Evolutionary conservation across 2,888 invertebrate species (phyloP).

Genomic region (Aleiodes testaceus): DNA sequence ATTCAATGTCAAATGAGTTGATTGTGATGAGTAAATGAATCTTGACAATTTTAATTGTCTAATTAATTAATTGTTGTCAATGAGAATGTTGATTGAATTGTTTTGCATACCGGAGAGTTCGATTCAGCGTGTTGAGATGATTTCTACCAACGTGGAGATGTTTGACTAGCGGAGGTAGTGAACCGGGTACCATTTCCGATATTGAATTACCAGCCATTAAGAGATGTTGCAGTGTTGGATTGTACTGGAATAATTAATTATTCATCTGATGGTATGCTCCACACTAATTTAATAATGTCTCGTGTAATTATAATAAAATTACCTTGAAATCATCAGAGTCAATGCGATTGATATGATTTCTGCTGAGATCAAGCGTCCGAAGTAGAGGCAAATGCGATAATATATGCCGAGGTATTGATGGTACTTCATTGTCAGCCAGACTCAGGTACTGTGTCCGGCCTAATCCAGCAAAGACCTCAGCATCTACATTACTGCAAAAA

Average conservation of each 20-base stretch:
- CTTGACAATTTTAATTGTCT: conserved; percentile 10
- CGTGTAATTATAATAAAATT: conserved; percentile 47
- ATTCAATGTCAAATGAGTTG: background rate
- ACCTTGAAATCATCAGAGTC: conserved; percentile 85
- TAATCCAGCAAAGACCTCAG: conserved; percentile 84
- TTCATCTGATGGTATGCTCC: background rate
- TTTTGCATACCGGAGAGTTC: conserved; percentile 78
- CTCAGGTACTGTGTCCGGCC: conserved; percentile 84
- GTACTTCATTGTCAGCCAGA: conserved; percentile 85
- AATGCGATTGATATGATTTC: conserved; percentile 85
- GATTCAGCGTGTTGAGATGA: conserved; percentile 82
- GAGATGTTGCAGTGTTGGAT: conserved; percentile 80
- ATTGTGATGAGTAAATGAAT: background rate
- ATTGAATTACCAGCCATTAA: conserved; percentile 85
- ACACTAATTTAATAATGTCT: background rate
- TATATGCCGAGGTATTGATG: conserved; percentile 84
- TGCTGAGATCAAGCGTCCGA: conserved; percentile 86
- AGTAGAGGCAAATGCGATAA: conserved; percentile 85
- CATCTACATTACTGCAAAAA: conserved; percentile 80
- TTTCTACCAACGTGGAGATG: conserved; percentile 85
- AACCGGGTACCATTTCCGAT: conserved; percentile 81
- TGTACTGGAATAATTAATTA: conserved; percentile 71
- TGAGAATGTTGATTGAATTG: background rate
- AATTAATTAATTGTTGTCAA: background rate
- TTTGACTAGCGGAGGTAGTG: conserved; percentile 81